These are phyloP conservation scores for Agonopterix heracliana DNA, from an alignment of 2,888 invertebrate species.

Conservation along the genomic window DNA sequence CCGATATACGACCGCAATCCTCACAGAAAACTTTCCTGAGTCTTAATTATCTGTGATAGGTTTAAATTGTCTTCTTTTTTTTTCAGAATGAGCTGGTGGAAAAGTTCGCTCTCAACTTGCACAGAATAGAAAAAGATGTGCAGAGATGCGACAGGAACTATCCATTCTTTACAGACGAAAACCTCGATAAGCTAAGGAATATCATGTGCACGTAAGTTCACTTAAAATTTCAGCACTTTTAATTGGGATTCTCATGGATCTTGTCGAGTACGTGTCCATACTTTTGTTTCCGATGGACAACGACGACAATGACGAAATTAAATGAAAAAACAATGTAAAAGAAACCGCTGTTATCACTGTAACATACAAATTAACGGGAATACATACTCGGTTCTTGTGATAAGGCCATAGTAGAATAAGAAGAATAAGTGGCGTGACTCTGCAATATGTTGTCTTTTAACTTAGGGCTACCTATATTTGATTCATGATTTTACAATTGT, in stretches of 20 bases:
- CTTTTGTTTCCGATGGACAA: not conserved
- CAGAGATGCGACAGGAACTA: constrained; percentile 96
- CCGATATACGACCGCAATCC: too few relatives aligned
- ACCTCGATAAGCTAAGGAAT: constrained; percentile 93
- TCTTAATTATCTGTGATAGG: too few relatives aligned
- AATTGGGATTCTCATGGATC: not conserved
- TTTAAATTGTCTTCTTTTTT: not conserved
- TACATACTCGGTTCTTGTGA: too few relatives aligned
- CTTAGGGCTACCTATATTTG: not conserved
- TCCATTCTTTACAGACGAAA: constrained; percentile 92
- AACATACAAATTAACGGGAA: too few relatives aligned
- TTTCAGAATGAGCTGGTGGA: constrained; percentile 88
- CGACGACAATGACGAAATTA: too few relatives aligned
- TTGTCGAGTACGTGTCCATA: not conserved
- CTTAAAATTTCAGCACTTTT: not conserved
- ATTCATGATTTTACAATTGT: not conserved
- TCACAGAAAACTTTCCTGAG: too few relatives aligned
- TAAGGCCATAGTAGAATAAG: too few relatives aligned
- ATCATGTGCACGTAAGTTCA: constrained; percentile 94
- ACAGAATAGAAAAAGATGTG: constrained; percentile 97
- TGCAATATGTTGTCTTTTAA: too few relatives aligned
- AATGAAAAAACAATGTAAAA: too few relatives aligned
- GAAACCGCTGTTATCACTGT: too few relatives aligned
- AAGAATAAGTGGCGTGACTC: too few relatives aligned
- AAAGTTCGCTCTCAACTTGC: constrained; percentile 90